phyloP scores from a whole-genome alignment of 1,140 invertebrate genomes.

The Maconellicoccus hirsutus region DNA sequence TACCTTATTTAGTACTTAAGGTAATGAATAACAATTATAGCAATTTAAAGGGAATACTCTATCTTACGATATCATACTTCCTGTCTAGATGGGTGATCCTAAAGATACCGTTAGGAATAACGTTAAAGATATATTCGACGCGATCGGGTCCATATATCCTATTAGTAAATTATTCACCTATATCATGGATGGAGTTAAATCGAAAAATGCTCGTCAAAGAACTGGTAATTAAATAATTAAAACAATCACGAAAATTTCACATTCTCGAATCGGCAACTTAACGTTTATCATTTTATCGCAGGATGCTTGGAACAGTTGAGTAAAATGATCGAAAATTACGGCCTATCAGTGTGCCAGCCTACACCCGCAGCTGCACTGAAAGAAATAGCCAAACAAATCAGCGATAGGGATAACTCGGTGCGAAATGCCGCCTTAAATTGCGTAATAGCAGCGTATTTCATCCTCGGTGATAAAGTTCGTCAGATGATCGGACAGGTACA shows the following conservation, averaged over 20 bases:
- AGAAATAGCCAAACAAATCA: constrained; percentile 86
- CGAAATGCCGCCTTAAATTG: constrained; percentile 90
- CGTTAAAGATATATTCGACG: constrained; percentile 73
- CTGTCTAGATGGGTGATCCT: constrained; percentile 74
- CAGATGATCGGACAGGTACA: constrained; percentile 10
- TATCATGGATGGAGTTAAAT: constrained; percentile 88
- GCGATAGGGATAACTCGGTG: constrained; percentile 91
- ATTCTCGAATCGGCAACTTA: not conserved
- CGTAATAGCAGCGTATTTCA: constrained; percentile 77
- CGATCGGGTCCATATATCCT: constrained; percentile 74
- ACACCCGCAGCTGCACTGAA: constrained; percentile 66
- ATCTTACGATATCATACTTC: no score
- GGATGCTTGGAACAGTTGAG: constrained; percentile 90
- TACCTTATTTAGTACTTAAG: constrained; percentile 88
- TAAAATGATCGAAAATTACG: constrained; percentile 73
- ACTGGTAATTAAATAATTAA: constrained; percentile 44
- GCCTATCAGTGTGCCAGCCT: constrained; percentile 71
- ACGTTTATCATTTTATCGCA: constrained; percentile 30
- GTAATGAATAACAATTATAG: constrained; percentile 37
- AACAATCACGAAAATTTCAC: not conserved
- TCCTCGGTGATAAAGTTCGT: constrained; percentile 59
- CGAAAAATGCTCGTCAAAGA: constrained; percentile 91
- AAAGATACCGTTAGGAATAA: constrained; percentile 87
- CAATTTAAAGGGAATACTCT: no score
- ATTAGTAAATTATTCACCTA: constrained; percentile 80